phyloP scores from a whole-genome alignment of 2,797 vertebrate genomes.

The Calcarius lapponicus region DNA sequence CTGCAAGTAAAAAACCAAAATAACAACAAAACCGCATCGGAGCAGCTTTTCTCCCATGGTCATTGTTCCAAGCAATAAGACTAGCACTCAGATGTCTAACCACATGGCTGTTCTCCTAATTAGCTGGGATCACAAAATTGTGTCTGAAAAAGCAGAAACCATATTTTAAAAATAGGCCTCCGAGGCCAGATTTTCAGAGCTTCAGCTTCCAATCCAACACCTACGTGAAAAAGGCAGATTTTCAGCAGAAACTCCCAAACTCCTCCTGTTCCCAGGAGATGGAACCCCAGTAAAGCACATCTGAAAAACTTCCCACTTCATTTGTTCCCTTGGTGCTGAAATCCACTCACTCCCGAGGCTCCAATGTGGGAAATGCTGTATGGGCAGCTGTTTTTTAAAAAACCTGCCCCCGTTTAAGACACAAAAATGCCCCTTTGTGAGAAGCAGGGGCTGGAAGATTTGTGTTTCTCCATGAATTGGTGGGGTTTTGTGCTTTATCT shows the following conservation, averaged over 20 bases:
- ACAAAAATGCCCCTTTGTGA: not conserved
- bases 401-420: not conserved
- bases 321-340: not conserved
- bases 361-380: not conserved
- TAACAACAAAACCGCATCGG: slow-evolving; percentile 65
- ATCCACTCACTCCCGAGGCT: not conserved
- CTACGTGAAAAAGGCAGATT: slow-evolving; percentile 59
- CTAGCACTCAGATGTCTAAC: slow-evolving; percentile 72
- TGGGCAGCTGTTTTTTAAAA: not conserved
- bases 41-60: slow-evolving; percentile 62
- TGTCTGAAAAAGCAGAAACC: slow-evolving; percentile 62
- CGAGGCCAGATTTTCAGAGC: slow-evolving; percentile 47
- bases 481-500: slow-evolving; percentile 17
- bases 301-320: slow-evolving; percentile 13
- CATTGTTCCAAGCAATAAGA: slow-evolving; percentile 68
- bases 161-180: slow-evolving; percentile 63
- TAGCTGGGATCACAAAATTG: slow-evolving; percentile 62
- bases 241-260: slow-evolving; percentile 46
- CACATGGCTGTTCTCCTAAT: slow-evolving; percentile 70
- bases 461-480: not conserved
- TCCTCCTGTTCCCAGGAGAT: slow-evolving; percentile 36
- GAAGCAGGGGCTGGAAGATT: not conserved
- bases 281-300: slow-evolving; percentile 6
- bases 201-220: slow-evolving; percentile 59
- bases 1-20: slow-evolving; percentile 57